Evolutionary conservation across 2,888 invertebrate genomes (phyloP).

Genomic region (Osmoderma eremita): DNA sequence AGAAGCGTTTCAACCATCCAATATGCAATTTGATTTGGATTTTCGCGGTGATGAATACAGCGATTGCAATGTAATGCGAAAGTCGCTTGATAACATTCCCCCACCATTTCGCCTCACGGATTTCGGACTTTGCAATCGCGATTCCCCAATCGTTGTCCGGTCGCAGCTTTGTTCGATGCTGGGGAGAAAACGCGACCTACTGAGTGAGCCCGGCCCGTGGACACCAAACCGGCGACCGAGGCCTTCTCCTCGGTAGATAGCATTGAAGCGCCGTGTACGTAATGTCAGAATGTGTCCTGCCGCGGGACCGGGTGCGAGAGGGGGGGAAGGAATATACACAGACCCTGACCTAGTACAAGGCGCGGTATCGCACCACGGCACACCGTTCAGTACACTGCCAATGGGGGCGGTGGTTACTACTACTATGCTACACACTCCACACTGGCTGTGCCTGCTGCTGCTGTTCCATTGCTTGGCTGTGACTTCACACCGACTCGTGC

Average conservation of each 20-base stretch:
- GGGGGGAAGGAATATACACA: constrained; percentile 47
- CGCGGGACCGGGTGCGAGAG: constrained; percentile 44
- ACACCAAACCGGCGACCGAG: constrained; percentile 51
- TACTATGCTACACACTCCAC: constrained; percentile 29
- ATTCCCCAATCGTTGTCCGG: background rate
- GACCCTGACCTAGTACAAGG: constrained; percentile 56
- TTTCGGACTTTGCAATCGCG: background rate
- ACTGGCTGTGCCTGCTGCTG: constrained; percentile 21
- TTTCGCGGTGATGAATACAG: background rate
- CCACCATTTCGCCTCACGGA: background rate
- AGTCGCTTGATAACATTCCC: constrained; percentile 9
- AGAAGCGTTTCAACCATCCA: too few species aligned
- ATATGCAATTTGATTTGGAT: too few species aligned
- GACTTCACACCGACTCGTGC: constrained; percentile 31
- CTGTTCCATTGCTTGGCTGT: constrained; percentile 31
- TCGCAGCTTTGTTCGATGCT: constrained; percentile 4
- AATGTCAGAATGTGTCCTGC: constrained; percentile 49
- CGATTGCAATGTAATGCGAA: background rate
- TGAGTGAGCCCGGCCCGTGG: constrained; percentile 43
- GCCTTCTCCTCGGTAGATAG: constrained; percentile 50
- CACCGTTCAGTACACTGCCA: constrained; percentile 49
- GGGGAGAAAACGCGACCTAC: constrained; percentile 46
- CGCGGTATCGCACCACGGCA: constrained; percentile 49
- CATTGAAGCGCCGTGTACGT: constrained; percentile 47
- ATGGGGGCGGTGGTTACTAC: constrained; percentile 52